phyloP scores from a whole-genome alignment of 2,888 invertebrate genomes.

The Serripes groenlandicus region DNA sequence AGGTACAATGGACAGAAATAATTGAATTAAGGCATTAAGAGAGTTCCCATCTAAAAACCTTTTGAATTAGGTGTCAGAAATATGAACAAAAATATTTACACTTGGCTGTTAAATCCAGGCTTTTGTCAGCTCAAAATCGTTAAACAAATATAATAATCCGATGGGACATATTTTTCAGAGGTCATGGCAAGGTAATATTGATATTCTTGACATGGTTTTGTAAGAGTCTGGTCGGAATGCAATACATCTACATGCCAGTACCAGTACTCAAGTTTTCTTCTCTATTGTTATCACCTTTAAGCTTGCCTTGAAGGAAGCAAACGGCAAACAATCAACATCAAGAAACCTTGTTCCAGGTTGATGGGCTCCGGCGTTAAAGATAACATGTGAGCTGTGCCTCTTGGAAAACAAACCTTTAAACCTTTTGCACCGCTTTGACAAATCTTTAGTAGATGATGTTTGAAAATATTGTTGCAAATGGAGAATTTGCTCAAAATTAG shows the following conservation, averaged over 20 bases:
- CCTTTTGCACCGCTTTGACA: too few relatives aligned
- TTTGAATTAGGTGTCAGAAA: conserved; percentile 25
- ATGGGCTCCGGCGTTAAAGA: too few relatives aligned
- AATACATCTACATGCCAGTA: neutral
- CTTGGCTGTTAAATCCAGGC: conserved; percentile 12
- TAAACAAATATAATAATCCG: conserved; percentile 13
- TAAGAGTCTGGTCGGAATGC: neutral
- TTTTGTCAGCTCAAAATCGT: conserved; percentile 17
- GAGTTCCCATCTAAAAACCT: neutral
- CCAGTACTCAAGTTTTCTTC: too few relatives aligned
- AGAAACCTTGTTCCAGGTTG: too few relatives aligned
- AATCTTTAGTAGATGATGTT: too few relatives aligned
- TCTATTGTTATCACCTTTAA: too few relatives aligned
- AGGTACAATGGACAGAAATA: conserved; percentile 4
- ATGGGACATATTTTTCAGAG: conserved; percentile 14
- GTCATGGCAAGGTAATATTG: conserved; percentile 1
- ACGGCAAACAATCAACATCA: too few relatives aligned
- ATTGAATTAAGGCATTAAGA: conserved; percentile 24
- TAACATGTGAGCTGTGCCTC: too few relatives aligned
- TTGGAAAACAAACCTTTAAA: too few relatives aligned
- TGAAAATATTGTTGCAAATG: too few relatives aligned
- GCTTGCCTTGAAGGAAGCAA: too few relatives aligned
- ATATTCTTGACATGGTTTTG: conserved; percentile 7
- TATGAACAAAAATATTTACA: conserved; percentile 25
- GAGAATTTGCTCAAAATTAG: too few relatives aligned